Conservation (phyloP, 2,113 vertebrate species). For the Myiopsitta monachus region DNA sequence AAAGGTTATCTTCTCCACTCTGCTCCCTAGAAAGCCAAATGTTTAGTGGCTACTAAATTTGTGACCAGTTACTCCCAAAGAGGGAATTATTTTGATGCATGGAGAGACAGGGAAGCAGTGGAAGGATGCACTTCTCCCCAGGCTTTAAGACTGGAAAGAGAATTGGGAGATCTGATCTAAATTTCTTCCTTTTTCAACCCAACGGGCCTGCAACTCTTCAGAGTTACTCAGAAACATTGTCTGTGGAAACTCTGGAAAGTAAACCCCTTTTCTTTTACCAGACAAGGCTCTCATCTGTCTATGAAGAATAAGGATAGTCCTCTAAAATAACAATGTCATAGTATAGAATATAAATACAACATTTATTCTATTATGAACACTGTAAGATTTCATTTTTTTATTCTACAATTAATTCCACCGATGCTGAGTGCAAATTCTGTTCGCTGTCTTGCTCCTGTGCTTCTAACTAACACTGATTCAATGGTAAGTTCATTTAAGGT, state of each 20-base stretch:
- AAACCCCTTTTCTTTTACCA: not conserved
- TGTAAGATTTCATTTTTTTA: not conserved
- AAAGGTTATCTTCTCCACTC: not conserved
- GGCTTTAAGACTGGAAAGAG: not conserved
- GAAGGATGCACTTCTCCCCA: not conserved
- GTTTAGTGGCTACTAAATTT: not conserved
- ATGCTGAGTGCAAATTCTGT: not conserved
- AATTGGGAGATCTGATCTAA: not conserved
- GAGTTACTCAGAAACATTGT: not conserved
- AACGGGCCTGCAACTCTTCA: not conserved
- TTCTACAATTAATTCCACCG: not conserved
- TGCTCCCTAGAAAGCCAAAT: not conserved
- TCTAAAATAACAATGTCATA: not conserved
- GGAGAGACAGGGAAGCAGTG: not conserved
- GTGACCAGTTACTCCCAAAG: not conserved
- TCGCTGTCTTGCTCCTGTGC: not conserved
- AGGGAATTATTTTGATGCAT: not conserved
- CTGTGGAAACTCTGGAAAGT: not conserved
- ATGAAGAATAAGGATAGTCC: not conserved
- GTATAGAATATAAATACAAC: not conserved
- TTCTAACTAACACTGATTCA: not conserved
- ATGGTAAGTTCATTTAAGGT: not conserved
- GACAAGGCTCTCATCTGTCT: not conserved
- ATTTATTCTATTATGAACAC: not conserved
- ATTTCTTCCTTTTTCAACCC: not conserved